Conservation (phyloP, 2,888 invertebrate genomes). For the Hololepta plana region DNA sequence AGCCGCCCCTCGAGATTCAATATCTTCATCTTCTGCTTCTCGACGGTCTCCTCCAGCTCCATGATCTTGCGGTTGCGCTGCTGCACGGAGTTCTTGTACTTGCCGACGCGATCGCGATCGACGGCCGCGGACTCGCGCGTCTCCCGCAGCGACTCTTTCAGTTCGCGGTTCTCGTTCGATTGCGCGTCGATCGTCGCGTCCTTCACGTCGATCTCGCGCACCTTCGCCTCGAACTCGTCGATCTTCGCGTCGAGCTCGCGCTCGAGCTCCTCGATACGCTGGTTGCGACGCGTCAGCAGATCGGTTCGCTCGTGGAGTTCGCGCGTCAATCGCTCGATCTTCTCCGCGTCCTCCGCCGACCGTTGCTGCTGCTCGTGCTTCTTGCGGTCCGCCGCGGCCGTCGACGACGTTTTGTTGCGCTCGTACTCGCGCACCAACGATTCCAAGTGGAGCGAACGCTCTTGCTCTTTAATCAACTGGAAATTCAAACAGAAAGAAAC, state of each 20-base stretch:
- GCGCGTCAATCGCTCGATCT: too few relatives aligned
- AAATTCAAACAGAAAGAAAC: too few relatives aligned
- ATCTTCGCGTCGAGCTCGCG: conserved; percentile 14
- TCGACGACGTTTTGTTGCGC: too few relatives aligned
- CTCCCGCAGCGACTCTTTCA: conserved; percentile 11
- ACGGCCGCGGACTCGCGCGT: conserved; percentile 14
- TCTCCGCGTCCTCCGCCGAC: too few relatives aligned
- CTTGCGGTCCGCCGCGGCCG: conserved; percentile 4
- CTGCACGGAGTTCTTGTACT: conserved; percentile 24
- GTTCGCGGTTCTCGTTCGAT: conserved; percentile 8
- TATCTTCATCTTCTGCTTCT: conserved; percentile 16
- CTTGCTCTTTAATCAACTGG: too few relatives aligned
- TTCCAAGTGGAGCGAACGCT: too few relatives aligned
- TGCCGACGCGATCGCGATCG: conserved; percentile 29
- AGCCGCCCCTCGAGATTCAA: conserved; percentile 20
- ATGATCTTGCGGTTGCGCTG: conserved; percentile 27
- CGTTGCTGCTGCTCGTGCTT: conserved; percentile 8
- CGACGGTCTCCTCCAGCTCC: conserved; percentile 28
- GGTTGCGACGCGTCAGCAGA: too few relatives aligned
- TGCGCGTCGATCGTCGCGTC: conserved; percentile 7
- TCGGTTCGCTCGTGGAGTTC: too few relatives aligned
- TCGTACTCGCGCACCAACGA: too few relatives aligned
- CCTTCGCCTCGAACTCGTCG: conserved; percentile 15
- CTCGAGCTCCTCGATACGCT: conserved; percentile 9
- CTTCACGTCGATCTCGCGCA: conserved; percentile 10